Evolutionary conservation across 1,140 invertebrate species (phyloP), one percentile per base, ranked within the genome.

Genomic region (Frieseomelitta varia): DNA sequence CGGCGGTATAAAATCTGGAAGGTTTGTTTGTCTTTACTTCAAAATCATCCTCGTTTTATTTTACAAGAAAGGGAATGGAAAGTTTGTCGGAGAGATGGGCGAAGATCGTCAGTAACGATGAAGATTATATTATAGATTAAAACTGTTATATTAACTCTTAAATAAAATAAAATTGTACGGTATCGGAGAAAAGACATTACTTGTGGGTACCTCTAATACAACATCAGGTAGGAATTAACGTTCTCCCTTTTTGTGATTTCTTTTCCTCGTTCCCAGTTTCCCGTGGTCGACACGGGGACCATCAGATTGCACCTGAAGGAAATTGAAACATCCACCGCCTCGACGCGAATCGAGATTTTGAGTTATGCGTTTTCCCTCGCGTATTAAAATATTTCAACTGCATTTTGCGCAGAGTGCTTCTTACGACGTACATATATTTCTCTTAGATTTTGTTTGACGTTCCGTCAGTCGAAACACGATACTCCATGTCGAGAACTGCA

Each of bases 271-370:
- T 81, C 65, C 78, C 71, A 75, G 84, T 89, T 87, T 85, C 79
- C 84, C 72, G 78, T 58, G 65, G 87, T 86, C 90, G 85, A 74
- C 86, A 92, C 79, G 81, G 88, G 89, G 87, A 88, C 90, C 92
- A 94, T 94, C 93, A 93, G 94, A 94, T 93, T 94, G 92, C 90
- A 90, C 93, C 89, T 92, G 92, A 93, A 95, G 94, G 94, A 95
- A 95, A 94, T 94, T 95, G 93, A 94, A 95, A 94, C 92, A 94
- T 95, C 92, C 92, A 93, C 84, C 90, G 91, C 90, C 92, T 93
- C 85, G 89, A 91, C 92, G 91, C 84, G 92, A 88, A 89, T 87
- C 90, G 88, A 90, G 91, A 91, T 93, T 84, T 93, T 95, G 93
- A 95, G 88, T 94, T 94, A 95, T 95, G 91, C 90, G 90, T 88